Evolutionary conservation across 2,888 invertebrate species (phyloP).

Genomic region (Aspidapion aeneum): DNA sequence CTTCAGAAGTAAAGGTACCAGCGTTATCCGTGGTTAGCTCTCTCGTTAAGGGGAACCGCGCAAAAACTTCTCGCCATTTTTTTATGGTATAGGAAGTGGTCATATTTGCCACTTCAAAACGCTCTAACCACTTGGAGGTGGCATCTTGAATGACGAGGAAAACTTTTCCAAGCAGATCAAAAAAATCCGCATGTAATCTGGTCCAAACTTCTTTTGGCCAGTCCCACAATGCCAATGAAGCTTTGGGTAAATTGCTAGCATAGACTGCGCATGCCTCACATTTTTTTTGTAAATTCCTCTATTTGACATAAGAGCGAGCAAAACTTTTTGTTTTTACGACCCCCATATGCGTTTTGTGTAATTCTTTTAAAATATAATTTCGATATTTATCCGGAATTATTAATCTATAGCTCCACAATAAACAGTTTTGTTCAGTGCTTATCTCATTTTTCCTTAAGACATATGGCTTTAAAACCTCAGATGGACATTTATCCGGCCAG

Average conservation of each 20-base stretch:
- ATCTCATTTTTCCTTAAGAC: conserved; percentile 8
- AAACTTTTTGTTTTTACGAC: conserved; percentile 38
- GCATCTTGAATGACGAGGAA: no score
- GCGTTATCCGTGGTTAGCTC: conserved; percentile 7
- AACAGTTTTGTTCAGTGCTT: conserved; percentile 8
- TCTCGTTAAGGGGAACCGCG: conserved; percentile 13
- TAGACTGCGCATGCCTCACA: conserved; percentile 3
- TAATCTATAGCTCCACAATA: conserved; percentile 11
- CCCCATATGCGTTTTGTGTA: conserved; percentile 15
- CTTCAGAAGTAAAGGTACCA: neutral
- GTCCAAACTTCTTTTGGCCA: conserved; percentile 16
- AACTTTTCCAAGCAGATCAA: conserved; percentile 11
- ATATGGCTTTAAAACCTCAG: conserved; percentile 9
- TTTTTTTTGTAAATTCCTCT: conserved; percentile 5
- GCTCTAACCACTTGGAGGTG: conserved; percentile 18
- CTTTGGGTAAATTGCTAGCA: neutral
- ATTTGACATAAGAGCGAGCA: conserved; percentile 9
- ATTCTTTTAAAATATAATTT: conserved; percentile 11
- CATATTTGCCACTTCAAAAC: neutral
- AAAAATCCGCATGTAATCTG: conserved; percentile 17
- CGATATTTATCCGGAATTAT: conserved; percentile 12
- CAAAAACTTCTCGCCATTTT: conserved; percentile 13
- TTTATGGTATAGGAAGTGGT: conserved; percentile 4
- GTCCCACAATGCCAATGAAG: conserved; percentile 4
- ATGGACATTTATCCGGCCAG: conserved; percentile 6